Evolutionary conservation across 2,113 vertebrate genomes (phyloP).

Genomic region (Oncorhynchus clarkii): DNA sequence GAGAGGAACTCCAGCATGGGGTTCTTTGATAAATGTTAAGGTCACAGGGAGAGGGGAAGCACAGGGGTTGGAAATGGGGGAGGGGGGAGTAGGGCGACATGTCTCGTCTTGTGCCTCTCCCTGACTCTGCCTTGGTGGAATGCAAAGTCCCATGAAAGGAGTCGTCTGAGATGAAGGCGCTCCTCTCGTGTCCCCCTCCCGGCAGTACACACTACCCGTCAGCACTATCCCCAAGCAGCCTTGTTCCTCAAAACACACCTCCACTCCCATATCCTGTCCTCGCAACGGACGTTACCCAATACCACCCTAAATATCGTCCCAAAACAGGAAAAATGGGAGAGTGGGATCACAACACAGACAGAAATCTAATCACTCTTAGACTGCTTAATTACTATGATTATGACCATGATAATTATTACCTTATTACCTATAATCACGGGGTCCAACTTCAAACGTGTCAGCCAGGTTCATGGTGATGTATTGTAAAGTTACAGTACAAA

Average conservation of each 20-base stretch:
- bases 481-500: conserved; percentile 11
- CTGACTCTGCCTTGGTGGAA: conserved; percentile 81
- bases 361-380: conserved; percentile 51
- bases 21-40: conserved; percentile 88
- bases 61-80: conserved; percentile 40
- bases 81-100: conserved; percentile 66
- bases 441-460: conserved; percentile 41
- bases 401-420: conserved; percentile 48
- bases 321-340: conserved; percentile 47
- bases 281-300: conserved; percentile 34
- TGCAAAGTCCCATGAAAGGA: conserved; percentile 81
- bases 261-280: conserved; percentile 16
- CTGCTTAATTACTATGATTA: conserved; percentile 65
- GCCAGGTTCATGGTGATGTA: conserved; percentile 25
- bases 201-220: conserved; percentile 62
- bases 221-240: conserved; percentile 46
- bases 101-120: conserved; percentile 84
- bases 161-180: conserved; percentile 55
- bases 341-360: conserved; percentile 55
- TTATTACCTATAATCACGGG: conserved; percentile 48
- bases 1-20: conserved; percentile 87
- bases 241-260: conserved; percentile 2
- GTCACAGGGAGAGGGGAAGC: conserved; percentile 73
- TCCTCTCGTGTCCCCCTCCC: conserved; percentile 42
- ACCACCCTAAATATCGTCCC: not conserved